Conservation (phyloP, 2,888 invertebrate genomes). For the Adelphocoris suturalis region DNA sequence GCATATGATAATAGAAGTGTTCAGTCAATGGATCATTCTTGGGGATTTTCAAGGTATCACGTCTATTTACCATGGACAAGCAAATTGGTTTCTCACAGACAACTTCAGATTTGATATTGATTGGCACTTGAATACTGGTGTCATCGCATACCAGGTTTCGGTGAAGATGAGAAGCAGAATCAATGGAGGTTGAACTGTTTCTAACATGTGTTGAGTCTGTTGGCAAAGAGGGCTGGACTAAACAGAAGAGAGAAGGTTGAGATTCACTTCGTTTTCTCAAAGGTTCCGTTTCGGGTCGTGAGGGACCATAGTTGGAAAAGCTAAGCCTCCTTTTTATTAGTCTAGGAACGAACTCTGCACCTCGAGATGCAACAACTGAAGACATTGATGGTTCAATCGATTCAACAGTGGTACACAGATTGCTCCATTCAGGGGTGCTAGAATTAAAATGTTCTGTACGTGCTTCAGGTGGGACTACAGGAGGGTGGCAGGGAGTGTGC, state of each 20-base stretch:
- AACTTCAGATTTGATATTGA: no score
- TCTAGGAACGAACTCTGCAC: background rate
- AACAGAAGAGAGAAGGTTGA: background rate
- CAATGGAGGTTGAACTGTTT: no score
- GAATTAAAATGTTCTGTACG: background rate
- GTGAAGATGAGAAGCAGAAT: no score
- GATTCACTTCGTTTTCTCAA: slow-evolving; percentile 12
- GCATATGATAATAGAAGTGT: no score
- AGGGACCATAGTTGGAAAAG: background rate
- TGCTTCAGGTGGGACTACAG: background rate
- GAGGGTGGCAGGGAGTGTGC: background rate
- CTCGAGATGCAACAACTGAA: background rate
- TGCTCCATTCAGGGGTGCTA: background rate
- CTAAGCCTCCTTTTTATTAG: slow-evolving; percentile 29
- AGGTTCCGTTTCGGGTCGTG: background rate
- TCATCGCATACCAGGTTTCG: no score
- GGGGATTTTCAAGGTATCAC: no score
- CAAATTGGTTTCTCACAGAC: no score
- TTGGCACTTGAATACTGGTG: no score
- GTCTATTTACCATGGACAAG: no score
- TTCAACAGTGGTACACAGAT: background rate
- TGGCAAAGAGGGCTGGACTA: background rate
- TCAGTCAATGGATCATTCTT: no score
- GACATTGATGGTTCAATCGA: background rate
- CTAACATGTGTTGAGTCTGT: background rate